Evolutionary conservation across 2,113 vertebrate genomes (phyloP), one percentile per base, ranked within the genome.

Genomic region (Tringa solitaria): DNA sequence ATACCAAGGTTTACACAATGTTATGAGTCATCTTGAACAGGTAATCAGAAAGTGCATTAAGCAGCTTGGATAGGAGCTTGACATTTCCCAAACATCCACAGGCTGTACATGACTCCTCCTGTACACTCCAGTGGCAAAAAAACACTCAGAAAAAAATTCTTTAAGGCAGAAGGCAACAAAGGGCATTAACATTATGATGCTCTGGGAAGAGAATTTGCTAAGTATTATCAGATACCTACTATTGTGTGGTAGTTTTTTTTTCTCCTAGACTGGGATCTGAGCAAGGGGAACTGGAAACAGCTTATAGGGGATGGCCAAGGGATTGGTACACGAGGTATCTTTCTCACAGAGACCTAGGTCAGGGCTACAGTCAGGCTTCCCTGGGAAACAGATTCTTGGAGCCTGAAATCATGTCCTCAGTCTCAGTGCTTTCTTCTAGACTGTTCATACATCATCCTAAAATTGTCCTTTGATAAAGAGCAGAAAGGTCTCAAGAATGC

Each of bases 31-130:
- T 74, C 85, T 77, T 54, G 68, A 95, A 37, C 79, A 80, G 54
- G 83, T 85, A 65, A 93, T 93, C 84, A 74, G 80, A 87, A 90
- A 93, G 59, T 35, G 33, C 69, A 63, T 64, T 92, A 81, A 79
- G 39, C 14, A 0, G 0, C 30, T 70, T 7, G 14, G 23, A 54
- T 63, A 68, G 39, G 45, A 83, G 64, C 43, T 54, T 70, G 72
- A 54, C 39, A 67, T 67, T 82, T 93, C 59, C 78, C 37, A 70
- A 84, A 63, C 26, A 41, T 12, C 69, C 69, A 69, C 26, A 63
- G n/a, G 39, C 35, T 56, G 33, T 23, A 59, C 30, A 8, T 64
- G 60, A 23, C 14, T 81, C 39, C 67, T 80, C 22, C 76, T 48
- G 27, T 39, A 64, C 9, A 2, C 32, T 59, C 37, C 24, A 67